Conservation (phyloP, 2,797 vertebrate species). For the Danio kyathit region DNA sequence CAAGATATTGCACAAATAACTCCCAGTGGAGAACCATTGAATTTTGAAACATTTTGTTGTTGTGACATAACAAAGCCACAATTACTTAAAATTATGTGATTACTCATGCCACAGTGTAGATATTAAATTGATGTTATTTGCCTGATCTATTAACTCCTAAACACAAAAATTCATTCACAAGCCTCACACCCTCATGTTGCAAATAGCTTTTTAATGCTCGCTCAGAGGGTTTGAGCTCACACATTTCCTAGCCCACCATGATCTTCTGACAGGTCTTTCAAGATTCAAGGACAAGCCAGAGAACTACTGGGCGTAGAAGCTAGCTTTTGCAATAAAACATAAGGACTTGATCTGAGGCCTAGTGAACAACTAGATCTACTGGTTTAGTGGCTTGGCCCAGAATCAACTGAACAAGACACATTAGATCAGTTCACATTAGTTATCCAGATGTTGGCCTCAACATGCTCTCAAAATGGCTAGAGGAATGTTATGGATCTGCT, state of each 20-base stretch:
- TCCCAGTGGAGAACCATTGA: no score
- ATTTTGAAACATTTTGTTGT: no score
- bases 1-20: no score
- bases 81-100: no score
- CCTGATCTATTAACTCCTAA: no score
- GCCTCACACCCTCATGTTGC: no score
- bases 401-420: conserved; percentile 2
- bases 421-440: neutral
- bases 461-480: conserved; percentile 12
- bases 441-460: neutral
- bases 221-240: no score
- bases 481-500: conserved; percentile 15
- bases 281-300: conserved; percentile 12
- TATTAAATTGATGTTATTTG: no score
- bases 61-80: no score
- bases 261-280: neutral
- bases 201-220: no score
- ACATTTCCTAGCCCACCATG: neutral
- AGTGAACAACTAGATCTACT: conserved; percentile 29
- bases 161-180: no score
- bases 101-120: no score
- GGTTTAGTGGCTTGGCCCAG: neutral
- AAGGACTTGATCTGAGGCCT: conserved; percentile 15
- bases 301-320: neutral
- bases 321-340: conserved; percentile 2